Evolutionary conservation across 1,140 invertebrate species (phyloP), one percentile per base, ranked within the genome.

Genomic region (Colletes latitarsis): DNA sequence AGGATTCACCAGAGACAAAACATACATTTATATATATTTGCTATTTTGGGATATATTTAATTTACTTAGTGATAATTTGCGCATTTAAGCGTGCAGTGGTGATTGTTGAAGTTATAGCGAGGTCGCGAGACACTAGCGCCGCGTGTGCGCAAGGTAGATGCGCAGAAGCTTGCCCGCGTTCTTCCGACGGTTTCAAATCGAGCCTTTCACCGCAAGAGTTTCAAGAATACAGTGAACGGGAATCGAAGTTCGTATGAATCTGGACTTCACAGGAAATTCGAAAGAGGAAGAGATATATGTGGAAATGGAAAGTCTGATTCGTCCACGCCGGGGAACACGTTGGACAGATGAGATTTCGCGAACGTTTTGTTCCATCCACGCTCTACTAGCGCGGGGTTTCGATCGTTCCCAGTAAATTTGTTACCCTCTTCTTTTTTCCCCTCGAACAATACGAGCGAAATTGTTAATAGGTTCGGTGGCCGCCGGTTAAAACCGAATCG

Each of bases 221-320:
- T 55, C 52, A 30, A 41, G 67, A 4, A 55, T 69, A 8, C 52
- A 30, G 52, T 21, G 21, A 55, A n/a, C 62, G 57, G 39, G 15
- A 64, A 41, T 41, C 6, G 62, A n/a, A 43, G 39, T n/a, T 58
- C 39, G 46, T 49, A 43, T 30, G 19, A 60, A 43, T 21, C 55
- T 15, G 39, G 49, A 73, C 77, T 55, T 79, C 69, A 73, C 63
- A 79, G 77, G 19, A 79, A 64, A 73, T 39, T 72, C 58, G 21
- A 30, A 39, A 21, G 58, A 78, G 58, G 52, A 69, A 72, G 30
- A 30, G 30, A 30, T 30, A 30, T 30, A 30, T 43, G 55, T 64
- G 60, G 57, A 73, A 73, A 79, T 73, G 41, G 39, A 79, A 79
- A 64, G 77, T 79, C 64, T 64, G 21, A 73, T 64, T 49, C 69